These are phyloP conservation scores for Brachionus koreanus DNA, from an alignment of 1,140 invertebrate species.

Conservation along the genomic window DNA sequence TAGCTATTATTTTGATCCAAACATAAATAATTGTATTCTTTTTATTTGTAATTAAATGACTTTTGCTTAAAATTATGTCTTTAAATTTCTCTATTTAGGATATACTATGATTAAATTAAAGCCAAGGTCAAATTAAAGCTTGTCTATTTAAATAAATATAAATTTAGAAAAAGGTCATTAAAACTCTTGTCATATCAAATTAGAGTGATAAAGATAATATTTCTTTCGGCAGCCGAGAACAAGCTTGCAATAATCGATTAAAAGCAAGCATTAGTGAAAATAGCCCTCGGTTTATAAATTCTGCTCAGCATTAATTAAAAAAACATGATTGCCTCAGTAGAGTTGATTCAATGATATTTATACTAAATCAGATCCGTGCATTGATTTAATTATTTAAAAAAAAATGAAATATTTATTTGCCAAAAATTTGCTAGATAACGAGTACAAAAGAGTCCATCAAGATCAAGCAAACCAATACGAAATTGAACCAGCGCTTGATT, in stretches of 20 bases:
- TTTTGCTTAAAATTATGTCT: not conserved
- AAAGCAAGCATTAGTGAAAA: not conserved
- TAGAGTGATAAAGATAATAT: not conserved
- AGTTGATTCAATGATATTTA: conserved; percentile 2
- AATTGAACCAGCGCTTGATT: conserved; percentile 1
- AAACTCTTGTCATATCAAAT: not conserved
- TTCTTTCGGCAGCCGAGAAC: not conserved
- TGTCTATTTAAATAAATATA: not conserved
- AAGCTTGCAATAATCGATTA: not conserved
- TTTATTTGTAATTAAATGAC: not conserved
- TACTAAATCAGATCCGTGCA: not conserved
- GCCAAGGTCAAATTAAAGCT: not conserved
- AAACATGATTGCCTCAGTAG: conserved; percentile 5
- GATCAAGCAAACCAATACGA: not conserved
- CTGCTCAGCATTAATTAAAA: conserved; percentile 6
- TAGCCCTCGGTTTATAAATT: conserved; percentile 5
- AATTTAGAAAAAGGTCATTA: not conserved
- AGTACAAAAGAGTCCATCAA: not conserved
- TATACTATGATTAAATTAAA: not conserved
- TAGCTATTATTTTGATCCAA: not conserved
- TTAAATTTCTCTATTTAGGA: not conserved
- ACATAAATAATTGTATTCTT: not conserved
- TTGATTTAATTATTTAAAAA: not conserved
- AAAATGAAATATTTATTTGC: not conserved
- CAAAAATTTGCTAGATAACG: conserved; percentile 15